Evolutionary conservation across 1,140 invertebrate genomes (phyloP), one percentile per base, ranked within the genome.

Genomic region (Carcinoscorpius rotundicauda): DNA sequence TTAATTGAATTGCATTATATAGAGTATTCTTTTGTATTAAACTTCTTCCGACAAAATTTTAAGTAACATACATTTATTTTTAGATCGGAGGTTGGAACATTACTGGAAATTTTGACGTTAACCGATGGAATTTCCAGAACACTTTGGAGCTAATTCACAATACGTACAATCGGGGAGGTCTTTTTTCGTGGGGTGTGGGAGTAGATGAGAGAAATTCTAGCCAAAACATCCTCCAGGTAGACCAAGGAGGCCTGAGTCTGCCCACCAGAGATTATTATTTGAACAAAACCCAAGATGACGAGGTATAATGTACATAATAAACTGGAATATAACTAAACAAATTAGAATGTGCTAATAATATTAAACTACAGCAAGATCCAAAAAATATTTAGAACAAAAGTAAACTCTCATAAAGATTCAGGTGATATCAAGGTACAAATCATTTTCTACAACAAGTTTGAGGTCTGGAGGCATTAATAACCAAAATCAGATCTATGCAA

Each of bases 151-250:
- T 84, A 51, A 76, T 94, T 50, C 91, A 96, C 74, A 93, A 93
- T 76, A 81, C 83, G 55, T 93, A 90, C 75, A 91, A 90, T 73
- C 86, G 93, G 73, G 88, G 87, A 3, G 92, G 91, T 49, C 77
- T 97, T 3, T 97, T 98, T 75, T 84, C 85, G 52, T 93, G 93
- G 86, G 87, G 84, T 11, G 91, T 97, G 0, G 89, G 87, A 4
- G 93, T 95, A 76, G 93, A 98, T 75, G 93, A 97, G 73, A 84
- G 86, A 71, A 95, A 97, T 76, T 96, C 93, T 0, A 86, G 85
- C 1, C 83, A 82, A 64, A 86, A 97, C 74, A 86, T 96, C 62
- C 86, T 97, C 3, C 82, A 97, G 85, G 82, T 97, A 60, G 93
- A 97, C 75, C 93, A 97, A 82, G 89, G 89, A 49, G 92, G 91